Conservation (phyloP, 2,888 invertebrate species). For the Byasa hedistus region DNA sequence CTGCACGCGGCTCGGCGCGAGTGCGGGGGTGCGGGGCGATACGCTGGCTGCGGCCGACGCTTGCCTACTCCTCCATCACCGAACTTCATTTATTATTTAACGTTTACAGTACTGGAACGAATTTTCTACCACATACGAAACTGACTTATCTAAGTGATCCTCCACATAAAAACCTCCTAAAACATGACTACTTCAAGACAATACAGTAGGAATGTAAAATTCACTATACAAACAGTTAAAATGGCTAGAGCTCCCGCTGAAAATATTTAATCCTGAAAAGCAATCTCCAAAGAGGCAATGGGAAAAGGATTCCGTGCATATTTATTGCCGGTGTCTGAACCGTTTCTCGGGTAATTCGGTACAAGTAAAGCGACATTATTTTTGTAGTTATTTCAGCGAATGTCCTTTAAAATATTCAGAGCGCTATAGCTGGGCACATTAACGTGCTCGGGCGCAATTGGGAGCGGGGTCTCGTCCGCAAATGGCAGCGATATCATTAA, state of each 20-base stretch:
- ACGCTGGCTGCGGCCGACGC: conserved; percentile 52
- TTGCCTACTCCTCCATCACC: conserved; percentile 54
- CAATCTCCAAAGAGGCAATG: conserved; percentile 71
- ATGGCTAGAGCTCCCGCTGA: conserved; percentile 35
- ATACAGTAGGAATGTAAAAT: conserved; percentile 28
- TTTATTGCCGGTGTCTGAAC: conserved; percentile 75
- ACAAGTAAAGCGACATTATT: conserved; percentile 78
- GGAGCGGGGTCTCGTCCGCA: conserved; percentile 71
- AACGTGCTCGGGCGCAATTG: conserved; percentile 76
- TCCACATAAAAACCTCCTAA: conserved; percentile 45
- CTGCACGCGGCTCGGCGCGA: conserved; percentile 51
- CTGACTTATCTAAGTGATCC: conserved; percentile 50
- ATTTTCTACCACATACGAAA: conserved; percentile 56
- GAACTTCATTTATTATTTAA: conserved; percentile 73
- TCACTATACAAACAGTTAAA: conserved; percentile 27
- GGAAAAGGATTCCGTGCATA: conserved; percentile 73
- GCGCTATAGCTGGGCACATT: conserved; percentile 75
- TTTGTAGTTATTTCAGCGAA: conserved; percentile 79
- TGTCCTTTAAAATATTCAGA: conserved; percentile 80
- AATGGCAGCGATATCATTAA: conserved; percentile 79
- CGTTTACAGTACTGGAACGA: conserved; percentile 56
- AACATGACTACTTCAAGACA: conserved; percentile 32
- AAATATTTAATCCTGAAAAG: conserved; percentile 69
- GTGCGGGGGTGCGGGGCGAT: conserved; percentile 53
- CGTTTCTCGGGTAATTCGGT: conserved; percentile 77